Evolutionary conservation across 2,888 invertebrate species (phyloP), one percentile per base, ranked within the genome.

Genomic region (Suillia variegata): DNA sequence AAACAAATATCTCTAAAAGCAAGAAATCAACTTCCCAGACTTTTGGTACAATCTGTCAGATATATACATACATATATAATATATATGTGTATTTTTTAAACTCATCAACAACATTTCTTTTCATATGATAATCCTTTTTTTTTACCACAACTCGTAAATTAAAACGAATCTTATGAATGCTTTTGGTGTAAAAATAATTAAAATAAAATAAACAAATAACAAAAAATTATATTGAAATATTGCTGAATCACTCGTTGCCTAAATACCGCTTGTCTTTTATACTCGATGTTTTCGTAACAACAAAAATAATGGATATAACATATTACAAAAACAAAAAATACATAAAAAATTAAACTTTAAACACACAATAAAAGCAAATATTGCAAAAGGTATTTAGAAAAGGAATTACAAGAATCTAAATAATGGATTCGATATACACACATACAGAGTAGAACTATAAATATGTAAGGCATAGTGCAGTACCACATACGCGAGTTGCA

Each of bases 201-300:
- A 26, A 59, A 62, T 59, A 65, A 68, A 67, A n/a, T n/a, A n/a
- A n/a, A n/a, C n/a, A n/a, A n/a, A n/a, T n/a, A n/a, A n/a, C 15
- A 49, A 18, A 50, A 56, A 21, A 38, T 52, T 26, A 57, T 58
- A 58, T 57, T 58, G 52, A 59, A 54, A 64, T 62, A 74, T 77
- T 77, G 77, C 77, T 77, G 77, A 77, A 77, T 77, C 77, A 77
- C 77, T 77, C 71, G 77, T 77, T 77, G 77, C 77, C 77, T 77
- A 77, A 77, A 76, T 77, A 76, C 77, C 75, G 76, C 77, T 77
- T 77, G 73, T 77, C 76, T 77, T 77, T 77, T 77, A 76, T 77
- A 77, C 76, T 77, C 70, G 73, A 75, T 70, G 71, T 74, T 73
- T 74, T 75, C 71, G 68, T 70, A 72, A 71, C 72, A 72, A 66